These are phyloP conservation scores for Cebidichthys violaceus DNA, from an alignment of 2,113 vertebrate species.

Conservation along the genomic window DNA sequence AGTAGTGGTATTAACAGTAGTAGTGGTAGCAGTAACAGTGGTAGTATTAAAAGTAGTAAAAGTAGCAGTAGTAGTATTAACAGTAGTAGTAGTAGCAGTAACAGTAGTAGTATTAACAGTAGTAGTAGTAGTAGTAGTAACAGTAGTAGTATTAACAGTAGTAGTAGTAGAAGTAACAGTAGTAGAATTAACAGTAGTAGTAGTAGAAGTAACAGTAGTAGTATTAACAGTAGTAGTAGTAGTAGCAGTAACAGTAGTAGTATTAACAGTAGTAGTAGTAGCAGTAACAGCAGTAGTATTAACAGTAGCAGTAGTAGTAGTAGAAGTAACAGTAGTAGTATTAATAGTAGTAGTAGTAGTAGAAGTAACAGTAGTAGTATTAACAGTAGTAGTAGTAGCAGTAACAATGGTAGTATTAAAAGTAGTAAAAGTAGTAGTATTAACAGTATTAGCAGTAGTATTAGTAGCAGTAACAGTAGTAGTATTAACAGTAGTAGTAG, in stretches of 20 bases:
- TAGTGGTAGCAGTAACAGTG: background rate
- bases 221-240: accelerated
- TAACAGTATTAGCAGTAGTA: background rate
- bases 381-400: background rate
- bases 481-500: background rate
- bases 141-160: background rate
- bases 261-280: background rate
- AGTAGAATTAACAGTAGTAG: background rate
- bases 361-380: background rate
- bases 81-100: background rate
- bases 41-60: background rate
- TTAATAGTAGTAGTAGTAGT: no score
- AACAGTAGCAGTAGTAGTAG: background rate
- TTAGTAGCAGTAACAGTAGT: background rate
- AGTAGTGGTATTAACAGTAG: accelerated
- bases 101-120: accelerated
- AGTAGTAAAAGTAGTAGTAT: background rate
- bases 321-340: background rate
- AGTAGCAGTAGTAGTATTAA: background rate
- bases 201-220: no score
- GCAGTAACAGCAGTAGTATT: background rate
- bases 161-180: background rate
- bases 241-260: background rate
- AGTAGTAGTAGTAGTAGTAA: background rate
- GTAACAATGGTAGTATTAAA: background rate